phyloP scores from a whole-genome alignment of 2,113 vertebrate genomes.

The Vimba vimba region DNA sequence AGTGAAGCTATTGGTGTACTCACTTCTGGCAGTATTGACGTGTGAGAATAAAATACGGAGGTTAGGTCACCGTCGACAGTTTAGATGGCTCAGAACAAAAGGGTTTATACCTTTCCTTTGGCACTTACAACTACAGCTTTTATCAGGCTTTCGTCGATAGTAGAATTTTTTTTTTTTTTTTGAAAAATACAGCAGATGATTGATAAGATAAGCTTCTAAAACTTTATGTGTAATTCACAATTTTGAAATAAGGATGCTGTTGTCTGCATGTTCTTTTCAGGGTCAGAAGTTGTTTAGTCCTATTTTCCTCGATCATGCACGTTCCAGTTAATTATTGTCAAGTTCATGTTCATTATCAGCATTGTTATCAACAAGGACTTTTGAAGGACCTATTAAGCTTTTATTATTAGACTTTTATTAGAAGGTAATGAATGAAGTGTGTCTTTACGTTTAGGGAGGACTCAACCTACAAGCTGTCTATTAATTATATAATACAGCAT shows the following conservation, averaged over 20 bases:
- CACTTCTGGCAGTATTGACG: constrained; percentile 21
- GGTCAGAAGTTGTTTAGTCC: neutral
- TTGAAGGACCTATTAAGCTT: constrained; percentile 8
- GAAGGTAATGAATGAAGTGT: neutral
- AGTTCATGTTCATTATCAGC: constrained; percentile 7
- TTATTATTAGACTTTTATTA: constrained; percentile 19
- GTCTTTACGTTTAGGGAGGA: neutral
- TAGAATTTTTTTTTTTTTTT: neutral
- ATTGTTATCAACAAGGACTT: neutral
- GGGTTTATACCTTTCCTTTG: neutral
- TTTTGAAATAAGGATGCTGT: neutral
- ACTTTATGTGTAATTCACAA: neutral
- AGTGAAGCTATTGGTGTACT: neutral
- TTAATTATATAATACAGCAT: neutral
- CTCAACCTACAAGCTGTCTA: neutral
- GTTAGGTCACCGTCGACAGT: neutral
- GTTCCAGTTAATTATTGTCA: constrained; percentile 7
- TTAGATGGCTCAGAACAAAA: neutral
- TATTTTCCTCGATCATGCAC: neutral
- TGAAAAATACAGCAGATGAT: neutral
- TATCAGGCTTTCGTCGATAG: neutral
- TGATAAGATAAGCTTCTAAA: constrained; percentile 1
- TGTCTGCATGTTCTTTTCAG: neutral
- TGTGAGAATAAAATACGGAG: constrained; percentile 16
- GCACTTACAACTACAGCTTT: neutral